Evolutionary conservation across 1,140 invertebrate species (phyloP).

Genomic region (Matsumurasca onukii): DNA sequence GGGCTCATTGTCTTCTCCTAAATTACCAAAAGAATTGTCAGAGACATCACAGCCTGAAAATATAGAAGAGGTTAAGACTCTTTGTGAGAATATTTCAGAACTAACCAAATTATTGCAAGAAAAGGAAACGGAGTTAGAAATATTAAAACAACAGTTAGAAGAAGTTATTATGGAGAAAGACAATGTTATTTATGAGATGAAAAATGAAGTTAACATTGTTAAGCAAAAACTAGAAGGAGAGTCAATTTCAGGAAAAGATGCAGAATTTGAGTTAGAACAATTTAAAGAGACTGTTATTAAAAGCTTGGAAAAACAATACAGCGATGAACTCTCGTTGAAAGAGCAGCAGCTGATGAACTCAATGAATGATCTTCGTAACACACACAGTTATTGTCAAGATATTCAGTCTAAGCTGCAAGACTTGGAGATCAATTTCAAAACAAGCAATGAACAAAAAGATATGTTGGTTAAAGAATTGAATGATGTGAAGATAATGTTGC

Average conservation of each 20-base stretch:
- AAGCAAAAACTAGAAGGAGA: conserved; percentile 10
- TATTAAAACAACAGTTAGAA: conserved; percentile 38
- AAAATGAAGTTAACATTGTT: conserved; percentile 28
- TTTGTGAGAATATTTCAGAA: conserved; percentile 11
- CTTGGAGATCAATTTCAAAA: conserved; percentile 1
- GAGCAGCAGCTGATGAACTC: conserved; percentile 27
- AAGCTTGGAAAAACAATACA: conserved; percentile 31
- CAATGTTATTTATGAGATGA: conserved; percentile 24
- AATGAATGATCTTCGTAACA: conserved; percentile 20
- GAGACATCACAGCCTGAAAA: conserved; percentile 10
- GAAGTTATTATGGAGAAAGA: conserved; percentile 21
- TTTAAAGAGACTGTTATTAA: conserved; percentile 37
- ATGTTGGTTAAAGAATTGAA: neutral
- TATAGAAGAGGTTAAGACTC: conserved; percentile 15
- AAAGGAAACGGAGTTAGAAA: conserved; percentile 38
- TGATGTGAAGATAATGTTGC: neutral
- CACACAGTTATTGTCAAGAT: conserved; percentile 21
- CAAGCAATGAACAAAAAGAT: neutral
- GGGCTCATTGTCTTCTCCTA: neutral
- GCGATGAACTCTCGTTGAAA: conserved; percentile 16
- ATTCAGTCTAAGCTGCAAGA: neutral
- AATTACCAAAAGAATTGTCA: conserved; percentile 5
- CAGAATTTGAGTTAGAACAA: conserved; percentile 39
- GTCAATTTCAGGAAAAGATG: conserved; percentile 4
- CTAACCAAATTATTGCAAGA: conserved; percentile 15